These are phyloP conservation scores for Eulemur rufifrons DNA, from an alignment of 2,113 vertebrate species.

Conservation along the genomic window DNA sequence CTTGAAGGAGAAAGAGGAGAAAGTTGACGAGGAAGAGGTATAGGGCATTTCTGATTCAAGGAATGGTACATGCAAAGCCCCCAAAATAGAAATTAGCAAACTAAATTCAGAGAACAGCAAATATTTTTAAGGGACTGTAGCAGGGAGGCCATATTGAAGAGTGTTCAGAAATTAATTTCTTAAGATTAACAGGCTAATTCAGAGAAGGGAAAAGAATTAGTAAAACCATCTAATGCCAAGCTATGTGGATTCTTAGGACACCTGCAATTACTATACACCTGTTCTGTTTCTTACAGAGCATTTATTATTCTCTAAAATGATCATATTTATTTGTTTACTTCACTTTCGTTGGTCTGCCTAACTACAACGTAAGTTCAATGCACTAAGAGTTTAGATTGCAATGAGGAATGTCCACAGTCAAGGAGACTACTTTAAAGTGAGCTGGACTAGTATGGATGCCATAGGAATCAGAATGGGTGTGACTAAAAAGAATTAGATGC, in stretches of 20 bases:
- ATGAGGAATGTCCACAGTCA: not conserved
- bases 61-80: not conserved
- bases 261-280: not conserved
- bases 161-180: not conserved
- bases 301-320: not conserved
- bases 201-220: not conserved
- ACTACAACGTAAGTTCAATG: not conserved
- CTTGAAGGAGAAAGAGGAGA: constrained; percentile 33
- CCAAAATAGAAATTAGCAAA: not conserved
- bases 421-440: not conserved
- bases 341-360: not conserved
- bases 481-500: not conserved
- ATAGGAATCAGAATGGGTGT: not conserved
- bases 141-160: not conserved
- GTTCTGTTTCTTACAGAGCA: not conserved
- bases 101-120: not conserved
- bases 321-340: not conserved
- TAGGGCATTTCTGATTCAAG: not conserved
- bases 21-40: not conserved
- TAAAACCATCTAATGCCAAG: not conserved
- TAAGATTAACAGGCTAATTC: not conserved
- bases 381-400: not conserved
- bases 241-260: not conserved
- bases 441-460: not conserved
- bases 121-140: not conserved